Percentiles rank a stretch among this genome's conserved stretches.
Conservation (phyloP, 2,888 invertebrate genomes). For the Oegoconia quadripuncta region DNA sequence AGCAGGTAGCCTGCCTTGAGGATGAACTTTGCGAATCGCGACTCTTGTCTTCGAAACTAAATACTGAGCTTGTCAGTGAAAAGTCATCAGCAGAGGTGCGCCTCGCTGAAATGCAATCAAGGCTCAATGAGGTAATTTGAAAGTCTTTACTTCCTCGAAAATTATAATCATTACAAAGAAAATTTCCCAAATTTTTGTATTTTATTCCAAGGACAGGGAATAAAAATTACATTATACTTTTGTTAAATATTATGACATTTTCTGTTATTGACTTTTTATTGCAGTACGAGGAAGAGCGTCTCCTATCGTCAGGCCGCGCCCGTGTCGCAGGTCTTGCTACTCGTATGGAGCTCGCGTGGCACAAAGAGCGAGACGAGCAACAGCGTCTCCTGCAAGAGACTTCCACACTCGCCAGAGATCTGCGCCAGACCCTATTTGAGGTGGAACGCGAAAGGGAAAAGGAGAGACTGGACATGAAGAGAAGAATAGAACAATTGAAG, state of each 20-base stretch:
- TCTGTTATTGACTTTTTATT: background rate
- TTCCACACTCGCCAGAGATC: constrained; percentile 91
- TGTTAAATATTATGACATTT: too few relatives aligned
- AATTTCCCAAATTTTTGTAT: too few relatives aligned
- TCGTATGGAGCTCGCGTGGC: constrained; percentile 94
- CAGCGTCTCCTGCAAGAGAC: constrained; percentile 94
- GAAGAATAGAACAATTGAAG: constrained; percentile 91
- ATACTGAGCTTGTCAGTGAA: constrained; percentile 94
- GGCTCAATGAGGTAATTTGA: constrained; percentile 85
- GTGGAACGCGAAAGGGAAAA: constrained; percentile 94
- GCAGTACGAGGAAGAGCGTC: constrained; percentile 91
- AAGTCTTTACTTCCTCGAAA: too few relatives aligned
- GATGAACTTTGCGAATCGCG: constrained; percentile 93
- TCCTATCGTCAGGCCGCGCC: constrained; percentile 89
- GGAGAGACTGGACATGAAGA: constrained; percentile 91
- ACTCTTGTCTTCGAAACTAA: constrained; percentile 88
- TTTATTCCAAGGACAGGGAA: too few relatives aligned
- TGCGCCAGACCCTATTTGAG: constrained; percentile 92
- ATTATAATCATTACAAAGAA: too few relatives aligned
- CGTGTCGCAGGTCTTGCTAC: constrained; percentile 92
- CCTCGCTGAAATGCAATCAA: constrained; percentile 92
- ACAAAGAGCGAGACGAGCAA: constrained; percentile 95
- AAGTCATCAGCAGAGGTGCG: constrained; percentile 92
- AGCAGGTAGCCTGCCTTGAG: constrained; percentile 91
- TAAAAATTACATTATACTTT: too few relatives aligned